A percentile compares a stretch with the other conserved stretches of the same genome.
Evolutionary conservation across 1,140 invertebrate species (phyloP).

Genomic region (Mya arenaria): DNA sequence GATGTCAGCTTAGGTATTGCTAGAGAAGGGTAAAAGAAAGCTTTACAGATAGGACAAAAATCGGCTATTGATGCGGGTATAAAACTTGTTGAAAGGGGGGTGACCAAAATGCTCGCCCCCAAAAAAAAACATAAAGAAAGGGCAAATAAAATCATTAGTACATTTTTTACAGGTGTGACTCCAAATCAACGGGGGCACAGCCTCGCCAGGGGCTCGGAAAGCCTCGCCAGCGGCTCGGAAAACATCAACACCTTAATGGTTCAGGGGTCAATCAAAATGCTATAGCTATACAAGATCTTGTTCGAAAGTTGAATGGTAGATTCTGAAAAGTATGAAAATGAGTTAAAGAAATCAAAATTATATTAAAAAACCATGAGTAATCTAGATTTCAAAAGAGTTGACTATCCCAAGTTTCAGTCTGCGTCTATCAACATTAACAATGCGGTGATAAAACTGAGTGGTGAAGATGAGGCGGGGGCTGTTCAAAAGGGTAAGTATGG

Average conservation of each 20-base stretch:
- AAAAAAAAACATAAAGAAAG: not conserved
- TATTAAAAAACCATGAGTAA: too few species aligned
- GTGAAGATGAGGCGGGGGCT: too few species aligned
- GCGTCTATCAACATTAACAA: too few species aligned
- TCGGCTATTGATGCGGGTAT: not conserved
- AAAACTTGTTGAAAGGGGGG: not conserved
- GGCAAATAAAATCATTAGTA: not conserved
- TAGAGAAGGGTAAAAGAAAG: not conserved
- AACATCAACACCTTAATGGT: not conserved
- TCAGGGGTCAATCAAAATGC: not conserved
- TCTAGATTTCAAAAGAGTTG: too few species aligned
- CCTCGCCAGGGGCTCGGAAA: not conserved
- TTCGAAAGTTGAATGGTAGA: constrained; percentile 2
- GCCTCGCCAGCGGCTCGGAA: not conserved
- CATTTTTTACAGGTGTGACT: not conserved
- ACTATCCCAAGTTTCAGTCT: not conserved
- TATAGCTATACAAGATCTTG: constrained; percentile 14
- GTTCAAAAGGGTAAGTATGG: too few species aligned
- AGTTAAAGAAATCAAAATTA: not conserved
- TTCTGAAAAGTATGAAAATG: not conserved
- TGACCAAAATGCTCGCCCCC: not conserved
- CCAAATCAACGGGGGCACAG: not conserved
- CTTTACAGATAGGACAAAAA: not conserved
- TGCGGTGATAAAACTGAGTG: too few species aligned
- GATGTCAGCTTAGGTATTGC: not conserved